These are phyloP conservation scores for Fragum fragum DNA, from an alignment of 2,888 invertebrate species.

Conservation along the genomic window DNA sequence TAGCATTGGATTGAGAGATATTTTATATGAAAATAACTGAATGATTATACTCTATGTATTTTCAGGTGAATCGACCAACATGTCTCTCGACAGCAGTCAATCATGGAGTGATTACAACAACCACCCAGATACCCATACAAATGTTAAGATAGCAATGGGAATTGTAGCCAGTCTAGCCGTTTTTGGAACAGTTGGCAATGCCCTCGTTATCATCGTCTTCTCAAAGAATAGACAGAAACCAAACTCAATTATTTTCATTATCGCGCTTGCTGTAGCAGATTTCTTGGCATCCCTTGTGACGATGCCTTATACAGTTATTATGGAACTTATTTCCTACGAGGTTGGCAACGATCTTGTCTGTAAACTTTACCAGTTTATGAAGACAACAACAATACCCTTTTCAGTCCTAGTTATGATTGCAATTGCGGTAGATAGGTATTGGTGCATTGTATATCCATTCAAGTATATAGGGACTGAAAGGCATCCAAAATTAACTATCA, in stretches of 20 bases:
- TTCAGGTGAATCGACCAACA: neutral
- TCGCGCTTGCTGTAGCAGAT: constrained; percentile 83
- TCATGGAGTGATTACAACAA: constrained; percentile 1
- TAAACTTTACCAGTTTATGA: constrained; percentile 82
- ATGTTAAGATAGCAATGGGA: constrained; percentile 70
- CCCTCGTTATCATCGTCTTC: constrained; percentile 81
- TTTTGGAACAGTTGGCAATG: constrained; percentile 79
- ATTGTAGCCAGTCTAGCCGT: constrained; percentile 76
- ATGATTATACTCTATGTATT: neutral
- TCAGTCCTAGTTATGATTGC: constrained; percentile 83
- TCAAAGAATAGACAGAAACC: constrained; percentile 76
- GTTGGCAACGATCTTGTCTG: constrained; percentile 76
- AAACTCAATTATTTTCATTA: constrained; percentile 84
- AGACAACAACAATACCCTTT: constrained; percentile 82
- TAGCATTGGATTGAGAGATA: no score
- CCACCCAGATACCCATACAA: constrained; percentile 15
- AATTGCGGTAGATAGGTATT: constrained; percentile 80
- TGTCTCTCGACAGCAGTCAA: neutral
- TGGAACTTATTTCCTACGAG: constrained; percentile 78
- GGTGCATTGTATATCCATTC: constrained; percentile 84
- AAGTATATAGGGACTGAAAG: constrained; percentile 81
- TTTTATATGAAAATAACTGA: no score
- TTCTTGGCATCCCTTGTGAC: constrained; percentile 82
- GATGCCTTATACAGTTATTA: constrained; percentile 82
- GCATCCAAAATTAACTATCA: constrained; percentile 72